These are phyloP conservation scores for Ectemnius continuus DNA, from an alignment of 2,888 invertebrate species.

Conservation along the genomic window DNA sequence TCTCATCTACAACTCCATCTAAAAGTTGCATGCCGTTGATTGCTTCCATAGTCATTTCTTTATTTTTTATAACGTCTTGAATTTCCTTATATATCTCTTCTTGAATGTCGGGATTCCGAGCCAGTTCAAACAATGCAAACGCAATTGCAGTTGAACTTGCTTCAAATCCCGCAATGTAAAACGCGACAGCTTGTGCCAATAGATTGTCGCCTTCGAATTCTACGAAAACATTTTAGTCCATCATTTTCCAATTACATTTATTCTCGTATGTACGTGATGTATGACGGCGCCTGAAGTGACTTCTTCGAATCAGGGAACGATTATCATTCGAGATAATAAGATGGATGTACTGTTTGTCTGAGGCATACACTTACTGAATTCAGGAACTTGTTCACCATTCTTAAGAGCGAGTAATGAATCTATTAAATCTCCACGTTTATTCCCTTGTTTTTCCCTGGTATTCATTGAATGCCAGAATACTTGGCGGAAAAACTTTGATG, in stretches of 20 bases:
- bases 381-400: slow-evolving; percentile 61
- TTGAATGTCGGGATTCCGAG: slow-evolving; percentile 54
- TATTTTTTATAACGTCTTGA: slow-evolving; percentile 13
- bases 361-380: slow-evolving; percentile 57
- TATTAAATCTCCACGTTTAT: slow-evolving; percentile 64
- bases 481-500: slow-evolving; percentile 62
- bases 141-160: slow-evolving; percentile 63
- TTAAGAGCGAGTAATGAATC: slow-evolving; percentile 64
- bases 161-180: slow-evolving; percentile 68
- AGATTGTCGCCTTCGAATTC: slow-evolving; percentile 68
- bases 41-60: slow-evolving; percentile 55
- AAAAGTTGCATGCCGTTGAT: slow-evolving; percentile 60
- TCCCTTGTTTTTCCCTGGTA: slow-evolving; percentile 55
- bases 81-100: slow-evolving; percentile 28
- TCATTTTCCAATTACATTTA: not conserved
- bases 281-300: not conserved
- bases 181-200: slow-evolving; percentile 64
- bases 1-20: slow-evolving; percentile 64
- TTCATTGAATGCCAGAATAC: slow-evolving; percentile 66
- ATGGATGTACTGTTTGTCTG: not conserved
- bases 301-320: not conserved
- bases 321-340: not conserved
- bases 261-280: not conserved
- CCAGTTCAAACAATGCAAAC: slow-evolving; percentile 63
- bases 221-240: slow-evolving; percentile 21